Base-by-base conservation (phyloP, 2,113 vertebrate genomes). In the Sialia sialis region DNA sequence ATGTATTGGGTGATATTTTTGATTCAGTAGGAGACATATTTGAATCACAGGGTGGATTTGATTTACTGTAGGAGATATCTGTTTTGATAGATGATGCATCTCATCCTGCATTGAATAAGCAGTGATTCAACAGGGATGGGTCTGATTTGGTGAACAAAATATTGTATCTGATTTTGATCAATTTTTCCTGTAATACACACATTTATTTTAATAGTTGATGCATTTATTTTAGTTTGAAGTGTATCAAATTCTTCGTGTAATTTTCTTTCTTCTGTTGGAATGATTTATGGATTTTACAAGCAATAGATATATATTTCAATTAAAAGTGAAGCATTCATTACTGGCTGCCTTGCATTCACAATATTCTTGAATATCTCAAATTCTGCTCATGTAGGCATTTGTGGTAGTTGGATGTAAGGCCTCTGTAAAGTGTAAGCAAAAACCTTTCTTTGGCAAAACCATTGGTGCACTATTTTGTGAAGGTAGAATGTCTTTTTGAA, bases 171-270 rank as follows among this genome's bases (percentile, higher is more conserved):
- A 98, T 97, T 97, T 97, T 97, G 94, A 98, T 98, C 95, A 95
- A 97, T 98, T 97, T 97, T 97, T 94, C 88, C 74, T 93, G 89
- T 96, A 96, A 96, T 92, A 85, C 68, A 92, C 93, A 97, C 85
- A 97, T 98, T 98, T 97, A 97, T 97, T 98, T 98, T 97, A 97
- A 98, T 96, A 96, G 96, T 79, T 95, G 88, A 96, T 98, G 32
- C 94, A 92, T 98, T 97, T 97, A 95, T 97, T 97, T 97, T 96
- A 96, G 91, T 79, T 39, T 87, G 97, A 97, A 96, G 68, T 96
- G 26, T 96, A 96, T 97, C 87, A 98, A 94, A 94, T 96, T 95
- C 83, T 92, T 97, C 81, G 78, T 49, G 73, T 73, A 89, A 87
- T 94, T 58, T 80, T 95, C 54, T 90, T 95, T 95, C 95, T 97